Conservation (phyloP, 2,888 invertebrate species). For the Folsomia candida region DNA sequence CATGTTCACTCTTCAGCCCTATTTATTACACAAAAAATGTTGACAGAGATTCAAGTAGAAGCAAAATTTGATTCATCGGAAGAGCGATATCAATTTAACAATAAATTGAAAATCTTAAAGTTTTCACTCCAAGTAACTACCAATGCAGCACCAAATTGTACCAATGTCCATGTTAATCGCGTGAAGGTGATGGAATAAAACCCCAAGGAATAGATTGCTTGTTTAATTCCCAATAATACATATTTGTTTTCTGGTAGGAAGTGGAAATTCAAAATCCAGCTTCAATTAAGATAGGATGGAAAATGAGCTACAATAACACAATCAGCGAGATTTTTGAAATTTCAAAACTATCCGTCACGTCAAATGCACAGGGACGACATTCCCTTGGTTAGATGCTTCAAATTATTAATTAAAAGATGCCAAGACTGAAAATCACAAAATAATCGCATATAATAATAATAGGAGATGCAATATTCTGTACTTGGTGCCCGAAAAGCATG, state of each 20-base stretch:
- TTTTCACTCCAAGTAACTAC: background rate
- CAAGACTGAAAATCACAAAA: background rate
- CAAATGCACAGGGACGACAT: background rate
- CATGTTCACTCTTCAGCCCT: background rate
- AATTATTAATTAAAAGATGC: background rate
- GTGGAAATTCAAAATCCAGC: background rate
- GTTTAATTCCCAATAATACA: background rate
- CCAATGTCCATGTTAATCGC: background rate
- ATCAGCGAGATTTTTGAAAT: background rate
- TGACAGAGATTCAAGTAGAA: background rate
- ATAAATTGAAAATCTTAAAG: background rate
- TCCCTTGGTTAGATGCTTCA: background rate
- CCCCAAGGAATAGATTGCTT: too few species aligned
- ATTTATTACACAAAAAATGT: too few species aligned
- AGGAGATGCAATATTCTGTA: constrained; percentile 5
- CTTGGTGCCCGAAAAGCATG: constrained; percentile 1
- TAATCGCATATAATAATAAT: too few species aligned
- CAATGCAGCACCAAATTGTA: background rate
- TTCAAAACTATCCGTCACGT: background rate
- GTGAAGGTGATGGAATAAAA: background rate
- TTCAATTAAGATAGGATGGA: background rate
- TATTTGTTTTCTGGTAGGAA: background rate
- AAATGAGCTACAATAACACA: background rate
- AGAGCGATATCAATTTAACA: constrained; percentile 6
- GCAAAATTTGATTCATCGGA: background rate